Percentiles rank a stretch among this genome's conserved stretches.
phyloP scores from a whole-genome alignment of 2,797 vertebrate genomes.

The Cygnus olor region DNA sequence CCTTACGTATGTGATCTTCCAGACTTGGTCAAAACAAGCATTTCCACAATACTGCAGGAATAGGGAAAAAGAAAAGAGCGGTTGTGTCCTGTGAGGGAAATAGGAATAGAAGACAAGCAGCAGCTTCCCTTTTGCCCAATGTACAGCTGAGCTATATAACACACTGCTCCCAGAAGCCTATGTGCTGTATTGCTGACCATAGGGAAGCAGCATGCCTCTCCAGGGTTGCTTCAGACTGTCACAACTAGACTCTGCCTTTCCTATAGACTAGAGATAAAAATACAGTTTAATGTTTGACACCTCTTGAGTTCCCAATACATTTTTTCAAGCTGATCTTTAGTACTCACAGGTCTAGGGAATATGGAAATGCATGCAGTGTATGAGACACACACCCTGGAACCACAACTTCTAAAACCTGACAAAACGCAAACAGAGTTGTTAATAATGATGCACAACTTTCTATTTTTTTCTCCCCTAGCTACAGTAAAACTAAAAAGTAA shows the following conservation, averaged over 20 bases:
- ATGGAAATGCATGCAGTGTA: background rate
- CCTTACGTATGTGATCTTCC: background rate
- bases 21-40: background rate
- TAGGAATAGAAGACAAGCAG: background rate
- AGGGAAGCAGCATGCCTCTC: background rate
- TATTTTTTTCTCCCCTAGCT: background rate
- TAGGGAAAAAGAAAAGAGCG: background rate
- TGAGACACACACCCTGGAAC: background rate
- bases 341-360: background rate
- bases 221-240: background rate
- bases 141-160: background rate
- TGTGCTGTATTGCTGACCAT: background rate
- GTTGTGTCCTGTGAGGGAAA: background rate
- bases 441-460: background rate
- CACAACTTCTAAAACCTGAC: background rate
- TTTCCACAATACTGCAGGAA: background rate
- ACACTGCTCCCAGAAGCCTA: background rate
- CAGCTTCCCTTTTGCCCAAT: background rate
- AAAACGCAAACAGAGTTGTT: background rate
- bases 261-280: constrained; percentile 3
- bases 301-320: background rate
- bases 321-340: background rate
- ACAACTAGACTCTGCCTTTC: background rate
- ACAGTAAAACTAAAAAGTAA: background rate
- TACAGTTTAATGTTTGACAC: background rate